Evolutionary conservation across 2,113 vertebrate genomes (phyloP).

Genomic region (Serilophus lunatus): DNA sequence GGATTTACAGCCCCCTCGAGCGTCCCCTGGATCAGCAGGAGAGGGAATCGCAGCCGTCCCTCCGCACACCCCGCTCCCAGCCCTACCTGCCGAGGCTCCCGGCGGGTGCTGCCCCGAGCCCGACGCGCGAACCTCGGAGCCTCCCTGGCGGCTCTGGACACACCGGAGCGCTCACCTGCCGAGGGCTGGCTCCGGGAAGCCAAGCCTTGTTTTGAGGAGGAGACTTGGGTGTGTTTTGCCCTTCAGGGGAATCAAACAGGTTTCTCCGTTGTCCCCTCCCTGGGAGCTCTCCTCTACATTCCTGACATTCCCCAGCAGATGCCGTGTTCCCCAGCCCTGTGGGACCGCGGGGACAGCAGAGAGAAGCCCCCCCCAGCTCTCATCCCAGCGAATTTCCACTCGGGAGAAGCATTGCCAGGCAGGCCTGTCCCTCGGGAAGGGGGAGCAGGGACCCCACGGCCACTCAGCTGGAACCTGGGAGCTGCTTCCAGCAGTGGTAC

Average conservation of each 20-base stretch:
- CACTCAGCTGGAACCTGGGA: background rate
- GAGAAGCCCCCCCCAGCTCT: background rate
- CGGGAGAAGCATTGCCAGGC: accelerated
- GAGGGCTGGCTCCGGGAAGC: slow-evolving; percentile 33
- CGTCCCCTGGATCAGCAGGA: background rate
- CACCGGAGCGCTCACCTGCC: slow-evolving; percentile 4
- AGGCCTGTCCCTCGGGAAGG: accelerated
- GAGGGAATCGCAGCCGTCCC: background rate
- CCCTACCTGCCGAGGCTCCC: too few species aligned
- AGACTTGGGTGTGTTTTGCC: slow-evolving; percentile 66
- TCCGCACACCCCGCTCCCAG: too few species aligned
- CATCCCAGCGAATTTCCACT: background rate
- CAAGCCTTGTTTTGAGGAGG: slow-evolving; percentile 62
- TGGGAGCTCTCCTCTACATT: slow-evolving; percentile 62
- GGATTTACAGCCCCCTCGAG: background rate
- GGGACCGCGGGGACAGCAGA: background rate
- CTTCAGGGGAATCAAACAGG: slow-evolving; percentile 75
- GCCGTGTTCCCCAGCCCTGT: background rate
- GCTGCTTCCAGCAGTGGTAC: background rate
- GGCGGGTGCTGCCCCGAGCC: too few species aligned
- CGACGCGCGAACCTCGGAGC: too few species aligned
- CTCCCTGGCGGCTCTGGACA: background rate
- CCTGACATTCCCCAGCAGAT: slow-evolving; percentile 39
- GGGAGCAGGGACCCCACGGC: background rate
- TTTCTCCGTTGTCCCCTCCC: slow-evolving; percentile 64